Base-by-base conservation (phyloP, 2,113 vertebrate species). In the Leptocoma aspasia region DNA sequence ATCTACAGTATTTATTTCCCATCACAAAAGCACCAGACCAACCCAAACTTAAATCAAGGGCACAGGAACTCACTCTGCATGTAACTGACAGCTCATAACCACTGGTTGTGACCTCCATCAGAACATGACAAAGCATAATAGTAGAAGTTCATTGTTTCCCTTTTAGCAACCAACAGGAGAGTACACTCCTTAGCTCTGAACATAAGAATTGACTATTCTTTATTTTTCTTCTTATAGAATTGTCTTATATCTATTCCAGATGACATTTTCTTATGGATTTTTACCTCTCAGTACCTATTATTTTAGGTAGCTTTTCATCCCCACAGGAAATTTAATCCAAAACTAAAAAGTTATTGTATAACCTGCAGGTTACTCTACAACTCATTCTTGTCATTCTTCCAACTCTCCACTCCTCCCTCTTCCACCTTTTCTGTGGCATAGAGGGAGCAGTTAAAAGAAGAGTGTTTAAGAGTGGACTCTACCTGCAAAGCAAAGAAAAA, bases 341-440 rank as follows among this genome's bases (percentile, higher is more conserved):
- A 94, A 94, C 89, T 79, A 75, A 61, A 47, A 78, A 95, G 95
- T 96, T 96, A 95, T 5, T 13, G 2, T 76, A 19, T 95, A 96
- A 97, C 83, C 59, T 24, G 9, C 37, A 33, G 15, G 95, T 95
- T 96, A 96, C 27, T 92, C 86, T 95, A 76, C 83, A 95, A 94
- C 89, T 90, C 81, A 85, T 94, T 94, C 84, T 39, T 95, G 91
- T 89, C 81, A 92, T 94, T 95, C 84, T 91, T 95, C 86, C 94
- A 95, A 86, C 49, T 78, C 64, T 53, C 52, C 37, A 33, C 54
- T 89, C 68, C 90, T 86, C 80, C 72, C 86, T 78, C 72, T 89
- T 60, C 22, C 64, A 84, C 52, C 44, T 89, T 53, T 81, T 41
- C 60, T 71, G 52, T 20, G 59, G 42, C 12, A 16, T 15, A 86